These are phyloP conservation scores for Napeogenes inachia DNA, from an alignment of 2,888 invertebrate genomes.

Conservation along the genomic window DNA sequence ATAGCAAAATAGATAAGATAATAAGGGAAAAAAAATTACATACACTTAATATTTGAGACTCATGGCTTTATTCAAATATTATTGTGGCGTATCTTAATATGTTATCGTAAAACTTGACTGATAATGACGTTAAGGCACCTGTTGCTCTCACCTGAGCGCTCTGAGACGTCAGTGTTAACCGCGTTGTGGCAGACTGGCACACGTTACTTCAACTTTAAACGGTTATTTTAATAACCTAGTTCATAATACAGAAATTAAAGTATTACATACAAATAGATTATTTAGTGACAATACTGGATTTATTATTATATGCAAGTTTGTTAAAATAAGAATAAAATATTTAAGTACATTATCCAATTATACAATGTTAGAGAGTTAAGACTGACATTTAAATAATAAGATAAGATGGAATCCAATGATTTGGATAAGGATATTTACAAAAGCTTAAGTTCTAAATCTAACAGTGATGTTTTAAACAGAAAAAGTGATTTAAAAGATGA, in stretches of 20 bases:
- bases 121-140: conserved; percentile 7
- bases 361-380: not conserved
- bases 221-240: not conserved
- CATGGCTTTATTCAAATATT: not conserved
- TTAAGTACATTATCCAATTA: not conserved
- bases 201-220: not conserved
- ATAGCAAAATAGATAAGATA: too few relatives aligned
- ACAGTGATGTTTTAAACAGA: not conserved
- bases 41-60: too few relatives aligned
- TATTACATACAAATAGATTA: not conserved
- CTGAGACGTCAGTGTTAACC: conserved; percentile 11
- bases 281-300: not conserved
- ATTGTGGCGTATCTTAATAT: not conserved
- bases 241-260: not conserved
- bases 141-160: conserved; percentile 4
- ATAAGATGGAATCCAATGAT: not conserved
- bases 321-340: not conserved
- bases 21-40: too few relatives aligned
- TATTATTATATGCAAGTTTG: not conserved
- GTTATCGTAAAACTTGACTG: conserved; percentile 7
- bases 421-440: not conserved
- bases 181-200: conserved; percentile 11
- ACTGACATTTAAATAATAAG: not conserved
- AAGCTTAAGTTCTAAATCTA: not conserved
- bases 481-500: conserved; percentile 8